Evolutionary conservation across 2,888 invertebrate genomes (phyloP).

Genomic region (Monochamus alternatus): DNA sequence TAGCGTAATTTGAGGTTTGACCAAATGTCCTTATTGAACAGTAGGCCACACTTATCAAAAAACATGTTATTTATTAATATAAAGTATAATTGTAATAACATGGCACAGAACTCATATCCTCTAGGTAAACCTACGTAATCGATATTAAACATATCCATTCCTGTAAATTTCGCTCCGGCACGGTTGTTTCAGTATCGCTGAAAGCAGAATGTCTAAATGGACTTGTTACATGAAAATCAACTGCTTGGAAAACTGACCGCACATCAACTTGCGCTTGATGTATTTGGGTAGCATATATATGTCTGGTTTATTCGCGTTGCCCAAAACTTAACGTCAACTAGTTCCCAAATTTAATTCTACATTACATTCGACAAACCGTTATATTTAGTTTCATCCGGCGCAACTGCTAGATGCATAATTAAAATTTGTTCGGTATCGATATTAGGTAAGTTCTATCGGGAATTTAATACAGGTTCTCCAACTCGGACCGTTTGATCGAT

Average conservation of each 20-base stretch:
- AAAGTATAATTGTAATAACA: too few species aligned
- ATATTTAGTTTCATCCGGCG: neutral
- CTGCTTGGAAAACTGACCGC: neutral
- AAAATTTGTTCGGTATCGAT: neutral
- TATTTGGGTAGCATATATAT: neutral
- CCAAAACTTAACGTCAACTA: neutral
- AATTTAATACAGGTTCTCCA: neutral
- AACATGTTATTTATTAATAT: neutral
- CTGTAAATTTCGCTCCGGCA: too few species aligned
- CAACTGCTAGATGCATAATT: neutral
- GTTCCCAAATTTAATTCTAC: neutral
- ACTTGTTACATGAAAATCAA: neutral
- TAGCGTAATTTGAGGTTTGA: too few species aligned
- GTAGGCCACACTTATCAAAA: neutral
- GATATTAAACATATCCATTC: too few species aligned
- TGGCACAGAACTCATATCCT: too few species aligned
- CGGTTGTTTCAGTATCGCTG: too few species aligned
- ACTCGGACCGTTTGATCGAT: too few species aligned
- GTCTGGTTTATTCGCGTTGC: neutral
- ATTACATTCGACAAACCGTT: neutral
- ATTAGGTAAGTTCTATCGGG: neutral
- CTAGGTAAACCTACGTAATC: too few species aligned
- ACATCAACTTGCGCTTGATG: neutral
- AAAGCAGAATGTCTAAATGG: too few species aligned
- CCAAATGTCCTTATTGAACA: too few species aligned